phyloP scores from a whole-genome alignment of 2,888 invertebrate species.

The Lordiphosa andalusiaca region DNA sequence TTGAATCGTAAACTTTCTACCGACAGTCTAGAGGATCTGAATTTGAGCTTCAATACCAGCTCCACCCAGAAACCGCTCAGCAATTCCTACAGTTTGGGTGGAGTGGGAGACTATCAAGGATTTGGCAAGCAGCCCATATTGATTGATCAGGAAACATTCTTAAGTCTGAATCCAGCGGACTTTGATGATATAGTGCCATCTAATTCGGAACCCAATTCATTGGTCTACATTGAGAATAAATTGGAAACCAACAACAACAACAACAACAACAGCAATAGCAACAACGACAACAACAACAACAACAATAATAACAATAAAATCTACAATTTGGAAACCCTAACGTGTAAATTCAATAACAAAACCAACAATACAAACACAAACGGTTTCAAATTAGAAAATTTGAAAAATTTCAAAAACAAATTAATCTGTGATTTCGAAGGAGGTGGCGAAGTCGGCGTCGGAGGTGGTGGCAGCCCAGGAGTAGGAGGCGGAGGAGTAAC shows the following conservation, averaged over 20 bases:
- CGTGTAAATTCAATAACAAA: constrained; percentile 78
- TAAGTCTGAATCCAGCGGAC: constrained; percentile 80
- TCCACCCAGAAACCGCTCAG: constrained; percentile 63
- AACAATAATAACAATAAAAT: constrained; percentile 71
- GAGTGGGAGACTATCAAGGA: constrained; percentile 10
- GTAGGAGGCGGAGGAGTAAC: constrained; percentile 37
- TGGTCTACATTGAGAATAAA: constrained; percentile 79
- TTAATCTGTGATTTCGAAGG: constrained; percentile 79
- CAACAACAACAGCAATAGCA: constrained; percentile 53
- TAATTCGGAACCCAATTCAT: constrained; percentile 77
- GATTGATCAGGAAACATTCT: constrained; percentile 80
- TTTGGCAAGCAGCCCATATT: constrained; percentile 77
- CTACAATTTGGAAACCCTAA: constrained; percentile 76
- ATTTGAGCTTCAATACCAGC: constrained; percentile 76
- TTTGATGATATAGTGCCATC: constrained; percentile 79
- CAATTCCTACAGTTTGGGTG: constrained; percentile 63
- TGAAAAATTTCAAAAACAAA: constrained; percentile 80
- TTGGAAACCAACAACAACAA: constrained; percentile 57
- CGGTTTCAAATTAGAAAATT: constrained; percentile 79
- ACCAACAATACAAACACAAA: constrained; percentile 79
- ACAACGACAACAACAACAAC: constrained; percentile 29
- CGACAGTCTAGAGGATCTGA: constrained; percentile 79
- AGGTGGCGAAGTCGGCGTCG: constrained; percentile 12
- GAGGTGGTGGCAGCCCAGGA: constrained; percentile 16
- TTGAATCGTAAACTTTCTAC: constrained; percentile 66